phyloP scores from a whole-genome alignment of 2,888 invertebrate genomes.

The Melieria crassipennis region DNA sequence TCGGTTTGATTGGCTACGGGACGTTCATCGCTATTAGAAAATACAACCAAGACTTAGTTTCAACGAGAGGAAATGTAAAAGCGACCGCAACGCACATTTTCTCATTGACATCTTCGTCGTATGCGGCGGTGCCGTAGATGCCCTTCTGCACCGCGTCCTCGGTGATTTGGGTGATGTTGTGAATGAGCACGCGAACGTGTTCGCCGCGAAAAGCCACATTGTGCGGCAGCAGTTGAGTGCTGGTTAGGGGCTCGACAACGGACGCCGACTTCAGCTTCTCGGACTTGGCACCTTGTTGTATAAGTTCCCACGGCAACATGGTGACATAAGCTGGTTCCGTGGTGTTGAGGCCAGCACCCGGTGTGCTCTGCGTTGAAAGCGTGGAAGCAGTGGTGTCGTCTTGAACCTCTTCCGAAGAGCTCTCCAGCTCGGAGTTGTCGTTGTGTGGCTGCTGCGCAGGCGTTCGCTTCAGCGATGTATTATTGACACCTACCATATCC shows the following conservation, averaged over 20 bases:
- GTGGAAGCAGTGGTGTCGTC: conserved; percentile 24
- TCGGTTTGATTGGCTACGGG: conserved; percentile 67
- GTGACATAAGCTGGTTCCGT: conserved; percentile 52
- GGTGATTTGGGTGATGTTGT: conserved; percentile 72
- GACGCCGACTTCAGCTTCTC: conserved; percentile 51
- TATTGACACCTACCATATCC: conserved; percentile 28
- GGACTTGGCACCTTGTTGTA: conserved; percentile 56
- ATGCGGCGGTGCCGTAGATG: conserved; percentile 43
- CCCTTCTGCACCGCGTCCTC: conserved; percentile 63
- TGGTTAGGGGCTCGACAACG: conserved; percentile 31
- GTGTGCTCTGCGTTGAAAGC: conserved; percentile 30
- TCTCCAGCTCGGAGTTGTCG: conserved; percentile 50
- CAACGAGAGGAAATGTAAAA: not conserved
- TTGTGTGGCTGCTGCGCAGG: not conserved
- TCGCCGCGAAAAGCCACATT: conserved; percentile 56
- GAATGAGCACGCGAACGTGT: conserved; percentile 75
- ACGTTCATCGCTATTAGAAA: conserved; percentile 54
- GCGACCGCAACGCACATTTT: conserved; percentile 55
- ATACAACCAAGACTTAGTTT: not conserved
- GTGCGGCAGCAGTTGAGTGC: conserved; percentile 28
- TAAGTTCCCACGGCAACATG: conserved; percentile 56
- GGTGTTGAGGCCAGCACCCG: conserved; percentile 11
- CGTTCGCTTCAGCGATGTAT: not conserved
- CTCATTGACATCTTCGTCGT: conserved; percentile 56
- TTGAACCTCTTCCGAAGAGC: conserved; percentile 50